Evolutionary conservation across 2,888 invertebrate genomes (phyloP).

Genomic region (Plutella xylostella): DNA sequence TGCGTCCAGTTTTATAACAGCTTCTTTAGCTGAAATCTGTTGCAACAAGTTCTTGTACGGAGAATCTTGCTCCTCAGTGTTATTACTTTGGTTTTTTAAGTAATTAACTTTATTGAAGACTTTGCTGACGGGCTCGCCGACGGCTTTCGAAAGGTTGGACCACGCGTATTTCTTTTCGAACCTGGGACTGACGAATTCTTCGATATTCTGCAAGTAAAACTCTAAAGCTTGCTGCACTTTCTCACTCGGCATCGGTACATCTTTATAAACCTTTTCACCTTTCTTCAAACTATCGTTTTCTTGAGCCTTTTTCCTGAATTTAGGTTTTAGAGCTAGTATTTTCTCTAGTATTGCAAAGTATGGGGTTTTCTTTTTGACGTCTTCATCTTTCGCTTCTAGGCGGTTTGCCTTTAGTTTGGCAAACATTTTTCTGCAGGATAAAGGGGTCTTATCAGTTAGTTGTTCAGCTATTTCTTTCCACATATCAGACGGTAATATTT

Average conservation of each 20-base stretch:
- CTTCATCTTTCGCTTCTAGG: constrained; percentile 16
- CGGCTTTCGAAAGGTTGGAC: constrained; percentile 40
- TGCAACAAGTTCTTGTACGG: constrained; percentile 29
- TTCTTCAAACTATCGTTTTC: constrained; percentile 23
- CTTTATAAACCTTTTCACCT: constrained; percentile 32
- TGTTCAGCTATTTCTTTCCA: constrained; percentile 44
- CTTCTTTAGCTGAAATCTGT: constrained; percentile 36
- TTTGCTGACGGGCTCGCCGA: constrained; percentile 37
- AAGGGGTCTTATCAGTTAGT: constrained; percentile 32
- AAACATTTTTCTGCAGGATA: constrained; percentile 43
- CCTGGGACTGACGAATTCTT: constrained; percentile 48
- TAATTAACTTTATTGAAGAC: constrained; percentile 50
- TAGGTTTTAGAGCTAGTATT: constrained; percentile 37
- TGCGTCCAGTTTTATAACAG: constrained; percentile 22
- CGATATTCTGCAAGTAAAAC: constrained; percentile 46
- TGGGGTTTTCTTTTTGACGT: constrained; percentile 21
- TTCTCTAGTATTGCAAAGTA: constrained; percentile 36
- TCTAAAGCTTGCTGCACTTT: constrained; percentile 39
- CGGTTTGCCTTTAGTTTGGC: constrained; percentile 31
- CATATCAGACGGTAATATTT: constrained; percentile 38
- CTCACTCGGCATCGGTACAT: constrained; percentile 31
- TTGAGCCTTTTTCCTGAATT: constrained; percentile 28
- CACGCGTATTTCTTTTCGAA: constrained; percentile 51
- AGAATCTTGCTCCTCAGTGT: constrained; percentile 23
- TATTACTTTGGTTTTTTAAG: constrained; percentile 39